Base-by-base conservation (phyloP, 1,140 invertebrate genomes). In the Temnothorax curvispinosus region DNA sequence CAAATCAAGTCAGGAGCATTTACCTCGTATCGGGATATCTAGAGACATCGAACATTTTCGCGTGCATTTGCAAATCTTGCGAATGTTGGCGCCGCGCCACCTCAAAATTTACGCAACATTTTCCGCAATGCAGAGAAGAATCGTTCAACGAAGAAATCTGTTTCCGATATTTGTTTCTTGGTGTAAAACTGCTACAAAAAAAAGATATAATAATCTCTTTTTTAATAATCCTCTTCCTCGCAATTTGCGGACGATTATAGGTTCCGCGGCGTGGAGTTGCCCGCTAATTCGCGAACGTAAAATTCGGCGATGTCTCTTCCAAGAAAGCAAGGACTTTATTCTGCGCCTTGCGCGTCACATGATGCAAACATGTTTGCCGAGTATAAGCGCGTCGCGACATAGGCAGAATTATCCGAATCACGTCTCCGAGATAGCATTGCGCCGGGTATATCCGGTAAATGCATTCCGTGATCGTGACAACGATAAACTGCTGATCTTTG, bases 341-440 rank as follows among this genome's bases (percentile, higher is more conserved):
- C 60, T 9, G 44, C 21, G 13, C 4, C 47, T 80, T 15, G 41
- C 65, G 35, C 9, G 6, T 64, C 62, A 11, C 62, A 52, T 7
- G 47, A 60, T 21, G 21, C 18, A 74, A 74, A 84, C 54, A 60
- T 75, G 80, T 75, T 84, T 84, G 38, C 35, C 4, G 8, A 62
- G n/a, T 62, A 60, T 60, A 84, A 38, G 21, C 41, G n/a, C 38
- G 54, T 84, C 69, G 80, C 27, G 67, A 74, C 54, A 47, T 41
- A 35, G 41, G 13, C 56, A 50, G 44, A 27, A 27, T 27, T 27
- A 84, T 84, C n/a, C 32, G 6, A 60, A 84, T 84, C 41, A 32
- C 54, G 52, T 82, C 8, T n/a, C n/a, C 56, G 38, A 84, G 80
- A 84, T 84, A 84, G 75, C 54, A 15, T 27, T 9, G 15, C 47